Evolutionary conservation across 2,888 invertebrate genomes (phyloP).

Genomic region (Ochlodes sylvanus): DNA sequence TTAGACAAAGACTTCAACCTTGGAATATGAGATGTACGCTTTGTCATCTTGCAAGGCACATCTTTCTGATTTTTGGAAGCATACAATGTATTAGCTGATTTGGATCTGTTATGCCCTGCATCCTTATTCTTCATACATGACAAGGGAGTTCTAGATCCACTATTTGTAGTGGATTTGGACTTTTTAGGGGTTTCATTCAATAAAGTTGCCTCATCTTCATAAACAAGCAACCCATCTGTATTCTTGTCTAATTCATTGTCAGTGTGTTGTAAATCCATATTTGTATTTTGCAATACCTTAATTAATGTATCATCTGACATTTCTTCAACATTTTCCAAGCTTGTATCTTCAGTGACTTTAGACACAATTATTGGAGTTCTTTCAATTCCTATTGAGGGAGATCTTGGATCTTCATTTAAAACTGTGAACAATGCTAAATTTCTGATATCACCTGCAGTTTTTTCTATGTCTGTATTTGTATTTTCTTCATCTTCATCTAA

Average conservation of each 20-base stretch:
- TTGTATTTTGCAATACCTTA: conserved; percentile 72
- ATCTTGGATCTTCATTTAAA: conserved; percentile 74
- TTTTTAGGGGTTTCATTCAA: conserved; percentile 69
- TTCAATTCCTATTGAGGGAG: conserved; percentile 77
- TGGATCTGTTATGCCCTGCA: conserved; percentile 68
- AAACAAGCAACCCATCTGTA: conserved; percentile 82
- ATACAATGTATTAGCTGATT: conserved; percentile 71
- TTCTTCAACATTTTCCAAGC: conserved; percentile 71
- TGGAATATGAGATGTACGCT: conserved; percentile 74
- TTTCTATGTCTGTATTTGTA: conserved; percentile 36
- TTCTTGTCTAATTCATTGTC: conserved; percentile 55
- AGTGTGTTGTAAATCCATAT: conserved; percentile 63
- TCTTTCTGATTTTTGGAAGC: conserved; percentile 62
- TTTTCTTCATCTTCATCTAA: conserved; percentile 57
- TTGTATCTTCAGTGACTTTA: conserved; percentile 55
- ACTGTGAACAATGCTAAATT: conserved; percentile 60
- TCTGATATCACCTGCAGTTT: conserved; percentile 45
- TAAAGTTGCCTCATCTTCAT: conserved; percentile 79
- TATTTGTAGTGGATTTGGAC: conserved; percentile 62
- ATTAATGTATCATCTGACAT: conserved; percentile 79
- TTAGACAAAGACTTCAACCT: conserved; percentile 72
- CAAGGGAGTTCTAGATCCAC: conserved; percentile 75
- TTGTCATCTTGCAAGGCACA: conserved; percentile 56
- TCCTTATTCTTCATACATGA: conserved; percentile 83
- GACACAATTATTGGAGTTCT: conserved; percentile 78